These are phyloP conservation scores for Alectoris magna DNA, from an alignment of 2,797 vertebrate species.

Conservation along the genomic window DNA sequence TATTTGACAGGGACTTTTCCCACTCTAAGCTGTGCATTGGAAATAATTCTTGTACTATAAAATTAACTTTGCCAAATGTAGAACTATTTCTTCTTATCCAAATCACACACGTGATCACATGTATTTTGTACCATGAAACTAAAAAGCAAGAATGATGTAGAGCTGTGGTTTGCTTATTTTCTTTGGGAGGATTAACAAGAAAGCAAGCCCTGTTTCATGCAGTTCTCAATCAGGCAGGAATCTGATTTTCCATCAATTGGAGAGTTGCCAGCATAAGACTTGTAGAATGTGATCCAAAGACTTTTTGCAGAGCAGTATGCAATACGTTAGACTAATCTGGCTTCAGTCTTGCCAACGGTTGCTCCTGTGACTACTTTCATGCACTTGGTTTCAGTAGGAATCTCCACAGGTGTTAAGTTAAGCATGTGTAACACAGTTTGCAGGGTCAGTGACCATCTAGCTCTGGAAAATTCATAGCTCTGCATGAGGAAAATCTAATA, in stretches of 20 bases:
- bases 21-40: slow-evolving; percentile 9
- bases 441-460: neutral
- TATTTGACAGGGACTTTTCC: slow-evolving; percentile 13
- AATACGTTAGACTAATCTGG: slow-evolving; percentile 41
- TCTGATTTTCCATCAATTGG: neutral
- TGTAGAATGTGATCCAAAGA: neutral
- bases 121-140: slow-evolving; percentile 18
- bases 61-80: slow-evolving; percentile 56
- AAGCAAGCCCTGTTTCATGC: neutral
- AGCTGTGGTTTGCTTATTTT: slow-evolving; percentile 36
- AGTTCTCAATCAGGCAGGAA: neutral
- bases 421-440: neutral
- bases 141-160: slow-evolving; percentile 39
- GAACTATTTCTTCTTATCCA: slow-evolving; percentile 54
- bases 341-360: slow-evolving; percentile 3
- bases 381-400: neutral
- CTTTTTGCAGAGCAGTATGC: slow-evolving; percentile 44
- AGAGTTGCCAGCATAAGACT: neutral
- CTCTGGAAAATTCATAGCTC: neutral
- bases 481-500: slow-evolving; percentile 25
- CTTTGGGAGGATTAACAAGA: slow-evolving; percentile 42
- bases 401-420: neutral
- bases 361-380: neutral
- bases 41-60: slow-evolving; percentile 54
- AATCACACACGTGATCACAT: slow-evolving; percentile 43